Evolutionary conservation across 2,113 vertebrate genomes (phyloP), one percentile per base, ranked within the genome.

Genomic region (Dermatemys mawii): DNA sequence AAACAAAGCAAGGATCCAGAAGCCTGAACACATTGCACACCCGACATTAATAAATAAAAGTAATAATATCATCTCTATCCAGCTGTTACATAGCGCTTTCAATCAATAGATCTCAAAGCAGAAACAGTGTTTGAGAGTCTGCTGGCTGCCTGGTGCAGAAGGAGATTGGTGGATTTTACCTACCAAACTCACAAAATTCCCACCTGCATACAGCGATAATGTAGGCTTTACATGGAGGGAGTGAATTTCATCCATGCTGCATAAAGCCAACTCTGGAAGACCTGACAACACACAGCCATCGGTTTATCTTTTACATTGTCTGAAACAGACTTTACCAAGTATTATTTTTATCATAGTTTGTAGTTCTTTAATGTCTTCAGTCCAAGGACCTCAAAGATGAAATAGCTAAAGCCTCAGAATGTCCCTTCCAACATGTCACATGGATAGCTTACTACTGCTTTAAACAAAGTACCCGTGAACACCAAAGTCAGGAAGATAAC

Each of bases 381-480:
- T 19, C 19, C 57, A n/a, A 67, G 51, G 11, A 22, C 8, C 2
- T 8, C 29, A 38, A 67, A 84, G 17, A 27, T 13, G 27, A 17
- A n/a, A 17, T 11, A 17, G 10, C 27, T n/a, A 51, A 78, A 70
- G 35, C 19, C 63, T 70, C 35, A 70, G 63, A 70, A 41, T 44
- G 70, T 11, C 41, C 22, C 41, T 75, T 75, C 41, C 38, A 44
- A 75, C 6, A 26, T 26, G 38, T 49, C 44, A 35, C 41, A 81
- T 35, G 22, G 46, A 86, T 12, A 54, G 21, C 73, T 88, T 22
- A 16, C 57, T 57, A 60, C 13, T 21, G 78, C 83, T 94, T 70
- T 80, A 84, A 81, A 95, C 78, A 92, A 87, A 83, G 87, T 44
- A 46, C 70, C 49, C 91, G n/a, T 63, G 27, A 90, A 63, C 3